Evolutionary conservation across 2,888 invertebrate genomes (phyloP).

Genomic region (Suillia variegata): DNA sequence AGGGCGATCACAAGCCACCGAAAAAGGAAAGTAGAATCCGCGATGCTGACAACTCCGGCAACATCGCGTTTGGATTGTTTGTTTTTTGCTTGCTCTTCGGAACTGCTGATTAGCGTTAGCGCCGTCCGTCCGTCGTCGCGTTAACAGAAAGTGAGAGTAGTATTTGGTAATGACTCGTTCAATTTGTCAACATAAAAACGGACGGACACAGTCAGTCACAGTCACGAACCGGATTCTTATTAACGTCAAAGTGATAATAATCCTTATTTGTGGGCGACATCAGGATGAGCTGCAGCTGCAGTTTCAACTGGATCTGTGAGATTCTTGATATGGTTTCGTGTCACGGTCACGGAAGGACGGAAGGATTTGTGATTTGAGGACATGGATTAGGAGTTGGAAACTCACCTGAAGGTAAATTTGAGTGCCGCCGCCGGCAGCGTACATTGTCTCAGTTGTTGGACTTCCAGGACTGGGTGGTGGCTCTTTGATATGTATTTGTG

Average conservation of each 20-base stretch:
- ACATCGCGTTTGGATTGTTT: neutral
- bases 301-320: neutral
- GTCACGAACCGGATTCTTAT: neutral
- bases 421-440: constrained; percentile 62
- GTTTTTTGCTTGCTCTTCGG: no score
- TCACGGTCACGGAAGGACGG: no score
- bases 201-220: neutral
- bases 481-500: constrained; percentile 56
- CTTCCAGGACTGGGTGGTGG: constrained; percentile 59
- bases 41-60: neutral
- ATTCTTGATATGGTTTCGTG: constrained; percentile 6
- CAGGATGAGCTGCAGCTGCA: neutral
- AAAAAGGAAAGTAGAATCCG: constrained; percentile 9
- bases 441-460: constrained; percentile 58
- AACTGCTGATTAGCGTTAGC: no score
- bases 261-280: no score
- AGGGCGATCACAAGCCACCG: constrained; percentile 3
- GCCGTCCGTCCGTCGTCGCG: no score
- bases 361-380: no score
- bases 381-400: no score
- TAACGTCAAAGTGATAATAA: no score
- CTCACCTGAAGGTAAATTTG: constrained; percentile 63
- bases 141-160: constrained; percentile 41
- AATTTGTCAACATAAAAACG: constrained; percentile 19
- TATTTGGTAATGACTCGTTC: constrained; percentile 37